phyloP scores from a whole-genome alignment of 1,140 invertebrate genomes.

The Gerris buenoi region DNA sequence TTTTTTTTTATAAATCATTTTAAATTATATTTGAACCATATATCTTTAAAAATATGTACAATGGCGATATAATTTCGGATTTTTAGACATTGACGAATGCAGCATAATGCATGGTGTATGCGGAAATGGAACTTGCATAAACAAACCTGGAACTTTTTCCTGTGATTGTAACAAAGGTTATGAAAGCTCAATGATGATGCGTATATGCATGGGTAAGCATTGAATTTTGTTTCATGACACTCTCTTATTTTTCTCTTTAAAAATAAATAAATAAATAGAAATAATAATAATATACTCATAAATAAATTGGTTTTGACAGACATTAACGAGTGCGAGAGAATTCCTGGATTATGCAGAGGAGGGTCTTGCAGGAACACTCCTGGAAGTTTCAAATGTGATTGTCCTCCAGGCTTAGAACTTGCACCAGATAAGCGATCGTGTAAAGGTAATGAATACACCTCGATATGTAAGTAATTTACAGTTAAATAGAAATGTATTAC shows the following conservation, averaged over 20 bases:
- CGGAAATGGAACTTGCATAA: conserved; percentile 65
- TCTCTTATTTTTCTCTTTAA: no score
- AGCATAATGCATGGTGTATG: conserved; percentile 69
- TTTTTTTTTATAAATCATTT: no score
- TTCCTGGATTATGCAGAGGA: conserved; percentile 48
- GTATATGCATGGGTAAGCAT: conserved; percentile 62
- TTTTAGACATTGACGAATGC: conserved; percentile 73
- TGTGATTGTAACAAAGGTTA: conserved; percentile 68
- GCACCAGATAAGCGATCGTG: conserved; percentile 44
- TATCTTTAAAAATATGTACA: background rate
- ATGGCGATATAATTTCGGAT: no score
- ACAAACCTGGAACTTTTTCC: conserved; percentile 64
- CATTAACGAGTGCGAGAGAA: conserved; percentile 64
- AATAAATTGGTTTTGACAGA: conserved; percentile 43
- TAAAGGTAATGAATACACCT: no score
- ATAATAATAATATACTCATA: no score
- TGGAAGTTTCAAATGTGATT: conserved; percentile 54
- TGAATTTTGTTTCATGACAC: background rate
- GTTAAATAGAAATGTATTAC: no score
- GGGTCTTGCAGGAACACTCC: conserved; percentile 48
- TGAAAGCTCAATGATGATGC: conserved; percentile 57
- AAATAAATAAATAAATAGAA: no score
- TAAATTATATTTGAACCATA: no score
- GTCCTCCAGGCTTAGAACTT: conserved; percentile 50
- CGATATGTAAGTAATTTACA: no score